Base-by-base conservation (phyloP, 2,888 invertebrate species). In the Aleiodes alternator region DNA sequence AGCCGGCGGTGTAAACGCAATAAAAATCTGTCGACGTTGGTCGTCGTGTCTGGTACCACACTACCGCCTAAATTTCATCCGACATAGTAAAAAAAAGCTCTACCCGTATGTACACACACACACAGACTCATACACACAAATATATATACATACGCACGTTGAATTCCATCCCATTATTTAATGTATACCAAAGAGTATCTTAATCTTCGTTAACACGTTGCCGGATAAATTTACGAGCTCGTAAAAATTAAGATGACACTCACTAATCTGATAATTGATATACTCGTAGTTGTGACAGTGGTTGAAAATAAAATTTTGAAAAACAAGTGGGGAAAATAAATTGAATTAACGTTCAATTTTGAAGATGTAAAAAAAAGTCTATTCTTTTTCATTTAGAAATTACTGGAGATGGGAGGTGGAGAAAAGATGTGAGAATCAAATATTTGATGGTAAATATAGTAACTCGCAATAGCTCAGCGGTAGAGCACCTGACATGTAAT, bases 1-100 rank as follows among this genome's bases (percentile, higher is more conserved):
- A 75, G 71, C 74, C 69, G 51, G 75, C 72, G 77, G 77, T 78
- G 77, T 77, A 78, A 79, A 77, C 75, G 77, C 78, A 79, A 80
- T 78, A 79, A 80, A 80, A 74, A 69, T 69, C 74, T 74, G 69
- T 74, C 74, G 53, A 51, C 61, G 53, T 34, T 59, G 61, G 74
- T 61, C 38, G 69, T 43, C 64, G 43, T 48, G 64, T 64, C 64
- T 64, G 64, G 43, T 64, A 16, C 48, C 38, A 61, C 61, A 61
- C 48, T 57, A 56, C 29, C 59, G 59, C 59, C 69, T 69, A 74
- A 69, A 74, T 74, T 74, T 74, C 43, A 68, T 51, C 57, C 50
- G 34, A 72, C 61, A 43, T 31, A 12, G 9, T 64, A 64, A 68
- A 51, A 68, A 68, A 51, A 51, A 34, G 34, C 5, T 50, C 7